Conservation (phyloP, 2,888 invertebrate species). For the Amorpha juglandis region DNA sequence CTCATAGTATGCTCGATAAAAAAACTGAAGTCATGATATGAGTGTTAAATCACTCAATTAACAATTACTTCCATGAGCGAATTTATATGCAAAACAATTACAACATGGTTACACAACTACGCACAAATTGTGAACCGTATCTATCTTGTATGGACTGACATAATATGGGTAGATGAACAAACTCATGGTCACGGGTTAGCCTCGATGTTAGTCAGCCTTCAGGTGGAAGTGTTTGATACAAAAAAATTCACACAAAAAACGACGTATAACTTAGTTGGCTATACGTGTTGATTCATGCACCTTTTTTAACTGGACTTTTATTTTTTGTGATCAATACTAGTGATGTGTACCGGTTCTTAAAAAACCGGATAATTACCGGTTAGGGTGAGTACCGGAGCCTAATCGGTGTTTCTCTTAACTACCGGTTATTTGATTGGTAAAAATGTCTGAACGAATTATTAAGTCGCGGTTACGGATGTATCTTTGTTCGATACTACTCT, state of each 20-base stretch:
- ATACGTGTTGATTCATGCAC: neutral
- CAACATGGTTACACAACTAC: conserved; percentile 37
- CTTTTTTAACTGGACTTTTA: neutral
- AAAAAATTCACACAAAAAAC: conserved; percentile 9
- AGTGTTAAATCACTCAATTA: neutral
- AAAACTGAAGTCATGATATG: neutral
- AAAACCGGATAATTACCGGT: too few relatives aligned
- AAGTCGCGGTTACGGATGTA: too few relatives aligned
- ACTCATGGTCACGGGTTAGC: conserved; percentile 45
- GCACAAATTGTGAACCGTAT: conserved; percentile 36
- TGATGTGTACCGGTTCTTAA: too few relatives aligned
- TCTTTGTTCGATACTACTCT: too few relatives aligned
- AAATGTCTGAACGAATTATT: too few relatives aligned
- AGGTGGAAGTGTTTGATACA: conserved; percentile 25
- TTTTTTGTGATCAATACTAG: neutral
- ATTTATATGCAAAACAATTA: conserved; percentile 26
- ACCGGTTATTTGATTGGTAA: too few relatives aligned
- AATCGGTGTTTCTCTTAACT: too few relatives aligned
- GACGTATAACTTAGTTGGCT: neutral
- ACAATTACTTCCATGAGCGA: neutral
- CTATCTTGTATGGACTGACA: conserved; percentile 29
- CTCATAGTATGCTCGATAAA: too few relatives aligned
- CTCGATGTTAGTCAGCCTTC: conserved; percentile 39
- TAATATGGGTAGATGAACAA: conserved; percentile 40
- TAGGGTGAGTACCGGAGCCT: too few relatives aligned